These are phyloP conservation scores for Acanthococcus lagerstroemiae DNA, from an alignment of 2,888 invertebrate genomes.

Conservation along the genomic window DNA sequence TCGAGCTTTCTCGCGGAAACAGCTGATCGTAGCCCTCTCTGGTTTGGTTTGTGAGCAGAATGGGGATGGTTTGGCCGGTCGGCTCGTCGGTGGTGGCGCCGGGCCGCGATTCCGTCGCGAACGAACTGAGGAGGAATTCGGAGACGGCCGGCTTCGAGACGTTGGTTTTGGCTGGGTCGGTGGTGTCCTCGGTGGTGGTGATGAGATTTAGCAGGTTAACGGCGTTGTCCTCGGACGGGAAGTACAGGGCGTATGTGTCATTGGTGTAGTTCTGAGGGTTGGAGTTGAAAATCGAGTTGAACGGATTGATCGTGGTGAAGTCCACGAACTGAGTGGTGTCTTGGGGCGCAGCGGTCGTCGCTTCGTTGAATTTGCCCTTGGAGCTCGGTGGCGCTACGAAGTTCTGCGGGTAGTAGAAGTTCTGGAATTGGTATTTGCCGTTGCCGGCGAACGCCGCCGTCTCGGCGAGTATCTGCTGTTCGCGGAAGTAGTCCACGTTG, in stretches of 20 bases:
- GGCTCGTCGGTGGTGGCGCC: conserved; percentile 35
- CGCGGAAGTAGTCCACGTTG: conserved; percentile 38
- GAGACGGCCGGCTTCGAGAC: conserved; percentile 13
- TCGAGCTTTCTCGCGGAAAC: conserved; percentile 38
- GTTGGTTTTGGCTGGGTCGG: neutral
- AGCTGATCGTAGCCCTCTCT: conserved; percentile 52
- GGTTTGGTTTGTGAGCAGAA: conserved; percentile 56
- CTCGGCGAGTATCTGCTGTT: conserved; percentile 64
- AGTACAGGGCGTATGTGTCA: neutral
- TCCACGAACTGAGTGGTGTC: neutral
- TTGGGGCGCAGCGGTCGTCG: neutral
- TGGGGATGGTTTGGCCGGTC: conserved; percentile 42
- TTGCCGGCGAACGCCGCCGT: conserved; percentile 60
- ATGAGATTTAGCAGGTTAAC: neutral
- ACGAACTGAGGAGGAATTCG: conserved; percentile 9
- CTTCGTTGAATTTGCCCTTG: neutral
- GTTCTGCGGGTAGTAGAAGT: conserved; percentile 40
- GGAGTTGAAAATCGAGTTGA: neutral
- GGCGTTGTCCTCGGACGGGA: neutral
- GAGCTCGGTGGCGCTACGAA: neutral
- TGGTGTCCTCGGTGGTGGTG: neutral
- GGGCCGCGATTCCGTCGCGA: neutral
- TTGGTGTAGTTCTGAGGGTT: neutral
- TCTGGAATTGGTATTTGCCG: conserved; percentile 36
- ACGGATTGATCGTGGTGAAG: neutral